phyloP scores from a whole-genome alignment of 2,888 invertebrate genomes.

The Drosophila koepferae region DNA sequence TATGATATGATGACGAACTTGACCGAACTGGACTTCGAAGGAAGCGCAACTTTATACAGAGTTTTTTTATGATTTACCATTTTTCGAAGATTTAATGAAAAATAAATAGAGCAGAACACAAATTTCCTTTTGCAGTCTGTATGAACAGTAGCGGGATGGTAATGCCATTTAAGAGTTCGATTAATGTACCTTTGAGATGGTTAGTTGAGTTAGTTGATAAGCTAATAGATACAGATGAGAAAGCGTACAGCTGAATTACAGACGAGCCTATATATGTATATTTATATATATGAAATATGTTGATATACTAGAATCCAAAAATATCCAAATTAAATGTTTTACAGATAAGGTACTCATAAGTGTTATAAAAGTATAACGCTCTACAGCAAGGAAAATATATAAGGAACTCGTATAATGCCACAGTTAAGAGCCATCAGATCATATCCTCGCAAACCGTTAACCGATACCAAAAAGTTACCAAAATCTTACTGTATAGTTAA shows the following conservation, averaged over 20 bases:
- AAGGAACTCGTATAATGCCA: conserved; percentile 13
- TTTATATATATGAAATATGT: conserved; percentile 41
- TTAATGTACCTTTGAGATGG: conserved; percentile 54
- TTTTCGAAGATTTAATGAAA: conserved; percentile 3
- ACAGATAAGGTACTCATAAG: conserved; percentile 21
- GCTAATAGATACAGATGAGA: conserved; percentile 12
- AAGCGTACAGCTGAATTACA: conserved; percentile 1
- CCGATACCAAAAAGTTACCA: conserved; percentile 35
- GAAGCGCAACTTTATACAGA: conserved; percentile 53
- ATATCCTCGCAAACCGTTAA: conserved; percentile 42
- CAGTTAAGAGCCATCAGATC: conserved; percentile 25
- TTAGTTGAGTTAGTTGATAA: conserved; percentile 44
- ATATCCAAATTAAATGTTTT: conserved; percentile 25
- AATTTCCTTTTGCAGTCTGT: conserved; percentile 24
- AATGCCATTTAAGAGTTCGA: conserved; percentile 25
- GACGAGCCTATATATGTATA: conserved; percentile 36
- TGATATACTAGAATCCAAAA: conserved; percentile 18
- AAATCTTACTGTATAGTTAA: conserved; percentile 39
- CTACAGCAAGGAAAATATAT: conserved; percentile 8
- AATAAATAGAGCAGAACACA: conserved; percentile 7
- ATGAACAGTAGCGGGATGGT: conserved; percentile 20
- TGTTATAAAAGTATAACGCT: conserved; percentile 32
- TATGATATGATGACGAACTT: conserved; percentile 45
- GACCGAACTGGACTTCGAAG: conserved; percentile 35
- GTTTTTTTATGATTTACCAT: conserved; percentile 30